Conservation (phyloP, 2,797 vertebrate genomes). For the Darevskia mixta region DNA sequence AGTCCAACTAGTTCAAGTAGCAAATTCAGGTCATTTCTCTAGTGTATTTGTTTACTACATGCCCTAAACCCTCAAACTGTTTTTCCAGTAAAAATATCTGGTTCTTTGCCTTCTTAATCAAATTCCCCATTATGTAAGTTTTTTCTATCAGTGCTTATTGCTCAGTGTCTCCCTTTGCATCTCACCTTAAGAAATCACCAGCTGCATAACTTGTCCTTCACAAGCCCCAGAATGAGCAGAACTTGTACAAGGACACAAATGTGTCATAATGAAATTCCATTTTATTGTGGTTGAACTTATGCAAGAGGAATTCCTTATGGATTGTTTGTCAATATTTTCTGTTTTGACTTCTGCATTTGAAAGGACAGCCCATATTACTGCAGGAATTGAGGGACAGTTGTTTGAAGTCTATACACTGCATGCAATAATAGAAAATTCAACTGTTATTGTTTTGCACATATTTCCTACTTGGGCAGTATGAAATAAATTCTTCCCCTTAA, state of each 20-base stretch:
- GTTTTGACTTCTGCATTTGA: background rate
- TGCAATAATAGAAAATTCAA: background rate
- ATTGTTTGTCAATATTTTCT: too few relatives aligned
- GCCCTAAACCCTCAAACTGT: background rate
- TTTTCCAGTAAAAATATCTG: background rate
- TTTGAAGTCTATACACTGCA: background rate
- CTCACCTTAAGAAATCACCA: background rate
- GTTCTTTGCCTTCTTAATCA: background rate
- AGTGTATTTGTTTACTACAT: background rate
- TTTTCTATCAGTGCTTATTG: background rate
- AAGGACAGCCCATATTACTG: background rate
- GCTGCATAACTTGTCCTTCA: too few relatives aligned
- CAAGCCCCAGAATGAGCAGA: background rate
- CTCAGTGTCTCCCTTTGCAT: background rate
- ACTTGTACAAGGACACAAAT: background rate
- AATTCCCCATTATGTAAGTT: background rate
- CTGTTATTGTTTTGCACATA: background rate
- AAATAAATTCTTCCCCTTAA: background rate
- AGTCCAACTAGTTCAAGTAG: background rate
- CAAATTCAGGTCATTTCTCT: background rate
- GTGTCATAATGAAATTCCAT: background rate
- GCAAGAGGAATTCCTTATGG: background rate
- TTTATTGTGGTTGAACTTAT: background rate
- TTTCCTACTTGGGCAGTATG: background rate
- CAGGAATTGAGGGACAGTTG: background rate